Evolutionary conservation across 1,140 invertebrate genomes (phyloP), one percentile per base, ranked within the genome.

Genomic region (Drosophila parabipectinata): DNA sequence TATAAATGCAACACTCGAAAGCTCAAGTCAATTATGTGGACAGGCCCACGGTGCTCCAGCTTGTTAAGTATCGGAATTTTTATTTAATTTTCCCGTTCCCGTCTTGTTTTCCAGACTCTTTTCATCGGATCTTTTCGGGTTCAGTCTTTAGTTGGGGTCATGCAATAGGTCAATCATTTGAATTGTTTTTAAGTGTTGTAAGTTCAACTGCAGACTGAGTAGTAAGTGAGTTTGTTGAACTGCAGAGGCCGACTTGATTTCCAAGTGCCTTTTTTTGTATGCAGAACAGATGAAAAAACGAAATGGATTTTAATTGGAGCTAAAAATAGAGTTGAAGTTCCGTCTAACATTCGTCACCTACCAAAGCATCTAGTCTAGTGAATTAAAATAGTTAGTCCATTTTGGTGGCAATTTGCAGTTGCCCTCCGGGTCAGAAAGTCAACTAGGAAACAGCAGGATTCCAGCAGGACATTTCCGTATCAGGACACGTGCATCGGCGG

Each of bases 101-200:
- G 18, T 18, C 18, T 69, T 58, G 57, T 50, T 37, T 56, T 56
- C 26, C 50, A 48, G 41, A 41, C 72, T 30, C 30, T 57, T 48
- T 41, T 12, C 15, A 37, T 69, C 12, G 62, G 62, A 56, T 69
- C 57, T 61, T 53, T 72, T 55, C 24, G 37, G 72, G 55, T 56
- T 56, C 58, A 54, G 53, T 51, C 71, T 71, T 26, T 51, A 39
- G 50, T 34, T 34, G 63, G 73, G 82, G 82, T 87, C 82, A 87
- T 61, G 78, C 64, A 68, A 79, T 78, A 87, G 82, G 82, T 87
- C 82, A 87, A 87, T 87, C 82, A 79, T 82, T 82, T 87, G 82
- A 88, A 87, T 87, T 87, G 82, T 79, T 78, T 81, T 87, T 68
- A 87, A 87, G 82, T 87, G 78, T 88, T 79, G 83, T 76, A 87